phyloP scores from a whole-genome alignment of 2,888 invertebrate species.

The Pterostichus niger region DNA sequence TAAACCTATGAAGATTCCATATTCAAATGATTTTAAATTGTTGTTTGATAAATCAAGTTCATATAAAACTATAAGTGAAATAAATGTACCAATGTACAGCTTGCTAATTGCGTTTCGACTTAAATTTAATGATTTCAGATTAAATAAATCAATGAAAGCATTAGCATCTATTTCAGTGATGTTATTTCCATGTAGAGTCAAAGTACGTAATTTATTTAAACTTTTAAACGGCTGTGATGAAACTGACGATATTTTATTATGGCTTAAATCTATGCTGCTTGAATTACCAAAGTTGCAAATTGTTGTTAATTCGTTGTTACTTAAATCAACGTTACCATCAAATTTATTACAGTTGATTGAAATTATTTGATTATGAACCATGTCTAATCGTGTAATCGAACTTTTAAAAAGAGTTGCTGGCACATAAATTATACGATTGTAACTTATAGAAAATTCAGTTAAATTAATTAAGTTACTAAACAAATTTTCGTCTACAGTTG shows the following conservation, averaged over 20 bases:
- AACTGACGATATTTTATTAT: conserved; percentile 14
- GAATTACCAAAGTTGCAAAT: conserved; percentile 3
- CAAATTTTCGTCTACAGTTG: conserved; percentile 20
- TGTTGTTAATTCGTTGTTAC: conserved; percentile 12
- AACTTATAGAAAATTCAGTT: conserved; percentile 23
- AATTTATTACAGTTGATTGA: conserved; percentile 18
- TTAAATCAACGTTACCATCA: conserved; percentile 3
- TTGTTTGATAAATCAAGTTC: conserved; percentile 85
- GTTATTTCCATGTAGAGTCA: not conserved
- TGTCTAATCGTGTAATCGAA: not conserved
- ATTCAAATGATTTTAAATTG: conserved; percentile 81
- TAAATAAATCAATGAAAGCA: conserved; percentile 4
- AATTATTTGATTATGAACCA: not conserved
- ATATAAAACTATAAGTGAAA: conserved; percentile 74
- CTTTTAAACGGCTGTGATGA: not conserved
- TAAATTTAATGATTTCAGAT: conserved; percentile 1
- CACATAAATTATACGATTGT: not conserved
- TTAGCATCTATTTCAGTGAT: conserved; percentile 1
- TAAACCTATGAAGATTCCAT: conserved; percentile 82
- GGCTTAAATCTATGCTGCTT: not conserved
- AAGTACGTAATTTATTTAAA: not conserved
- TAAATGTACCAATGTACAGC: not conserved
- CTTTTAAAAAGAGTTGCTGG: not conserved
- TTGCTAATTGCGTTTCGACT: conserved; percentile 1
- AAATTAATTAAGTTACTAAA: conserved; percentile 14